Evolutionary conservation across 2,888 invertebrate species (phyloP).

Genomic region (Luperina nickerlii): DNA sequence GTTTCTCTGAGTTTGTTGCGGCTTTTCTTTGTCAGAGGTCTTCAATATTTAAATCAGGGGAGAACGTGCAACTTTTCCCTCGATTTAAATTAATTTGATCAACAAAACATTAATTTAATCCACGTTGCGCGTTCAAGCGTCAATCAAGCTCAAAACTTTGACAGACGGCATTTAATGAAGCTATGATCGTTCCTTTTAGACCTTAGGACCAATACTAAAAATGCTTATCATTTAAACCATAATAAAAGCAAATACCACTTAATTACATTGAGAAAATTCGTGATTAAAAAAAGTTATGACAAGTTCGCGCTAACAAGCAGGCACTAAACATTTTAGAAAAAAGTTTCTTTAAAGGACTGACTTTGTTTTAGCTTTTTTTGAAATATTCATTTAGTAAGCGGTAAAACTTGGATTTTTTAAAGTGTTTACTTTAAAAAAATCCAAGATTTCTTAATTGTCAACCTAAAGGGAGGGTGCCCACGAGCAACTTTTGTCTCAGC

Average conservation of each 20-base stretch:
- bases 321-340: conserved; percentile 13
- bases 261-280: neutral
- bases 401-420: neutral
- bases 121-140: neutral
- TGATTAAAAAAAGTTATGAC: neutral
- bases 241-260: neutral
- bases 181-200: neutral
- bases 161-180: neutral
- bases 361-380: neutral
- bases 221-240: neutral
- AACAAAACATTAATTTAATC: neutral
- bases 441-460: too few relatives aligned
- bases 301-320: conserved; percentile 22
- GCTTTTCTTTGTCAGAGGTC: neutral
- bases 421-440: too few relatives aligned
- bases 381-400: neutral
- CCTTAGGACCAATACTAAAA: neutral
- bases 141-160: conserved; percentile 2
- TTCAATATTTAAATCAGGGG: neutral
- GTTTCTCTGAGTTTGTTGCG: neutral
- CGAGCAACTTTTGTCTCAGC: too few relatives aligned
- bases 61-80: neutral
- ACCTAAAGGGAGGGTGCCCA: too few relatives aligned
- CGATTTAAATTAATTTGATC: too few relatives aligned
- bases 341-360: neutral